Evolutionary conservation across 2,113 vertebrate genomes (phyloP), one percentile per base, ranked within the genome.

Genomic region (Seriola quinqueradiata): DNA sequence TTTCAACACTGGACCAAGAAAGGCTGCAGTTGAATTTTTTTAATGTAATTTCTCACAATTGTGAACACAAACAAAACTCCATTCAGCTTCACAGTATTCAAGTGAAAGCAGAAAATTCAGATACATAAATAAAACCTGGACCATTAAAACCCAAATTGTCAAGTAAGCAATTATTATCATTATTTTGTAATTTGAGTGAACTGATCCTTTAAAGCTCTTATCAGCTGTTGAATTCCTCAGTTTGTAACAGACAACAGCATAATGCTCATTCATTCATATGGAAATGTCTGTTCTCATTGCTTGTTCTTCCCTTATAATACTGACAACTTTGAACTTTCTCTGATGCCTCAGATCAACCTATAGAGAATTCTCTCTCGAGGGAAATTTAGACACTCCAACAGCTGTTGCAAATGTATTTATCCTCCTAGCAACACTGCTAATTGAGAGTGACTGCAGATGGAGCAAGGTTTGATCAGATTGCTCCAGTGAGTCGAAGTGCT

Each of bases 381-480:
- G 77, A 90, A 85, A 83, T 87, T 65, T 40, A 81, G 86, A 77
- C 81, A 64, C 70, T 90, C 83, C 46, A 76, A 78, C 91, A 93
- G 89, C 88, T 92, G 92, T 88, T 90, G 82, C 68, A 75, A 87
- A 88, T 75, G 83, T 82, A 84, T 89, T 84, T 84, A 89, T 91
- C 81, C 61, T 82, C 82, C 80, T 87, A 83, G 89, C 90, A 91
- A 88, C 79, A 34, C 44, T n/a, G 74, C 76, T 91, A 90, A 93
- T 90, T 92, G 86, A 87, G 85, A 91, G 87, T 34, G 86, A 85
- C 77, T 88, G 86, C 85, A 89, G 86, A 87, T 76, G 64, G 83
- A 85, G 84, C 58, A 28, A 61, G 81, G 75, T 88, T 82, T 87
- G 89, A 89, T 87, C 80, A 68, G 80, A 79, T 50, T 48, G 78